phyloP scores from a whole-genome alignment of 2,113 vertebrate species.

The Anser brachyrhynchus region DNA sequence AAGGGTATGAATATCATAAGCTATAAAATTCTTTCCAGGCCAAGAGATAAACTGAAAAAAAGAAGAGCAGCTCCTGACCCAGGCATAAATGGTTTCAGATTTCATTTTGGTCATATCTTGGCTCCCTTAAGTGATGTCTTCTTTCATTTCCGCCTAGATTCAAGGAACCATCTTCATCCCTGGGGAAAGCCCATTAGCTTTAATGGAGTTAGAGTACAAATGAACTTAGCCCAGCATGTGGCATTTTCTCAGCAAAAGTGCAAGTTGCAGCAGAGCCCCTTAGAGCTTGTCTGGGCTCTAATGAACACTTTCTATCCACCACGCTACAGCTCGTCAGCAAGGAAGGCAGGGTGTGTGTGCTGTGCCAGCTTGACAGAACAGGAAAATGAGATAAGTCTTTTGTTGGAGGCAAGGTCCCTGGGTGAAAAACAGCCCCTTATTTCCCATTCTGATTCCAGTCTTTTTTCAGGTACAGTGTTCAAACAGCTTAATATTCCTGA shows the following conservation, averaged over 20 bases:
- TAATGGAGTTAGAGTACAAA: constrained; percentile 24
- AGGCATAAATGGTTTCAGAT: background rate
- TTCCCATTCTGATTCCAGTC: background rate
- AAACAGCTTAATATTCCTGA: background rate
- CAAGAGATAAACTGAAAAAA: background rate
- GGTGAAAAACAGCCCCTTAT: background rate
- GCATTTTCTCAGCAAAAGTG: constrained; percentile 27
- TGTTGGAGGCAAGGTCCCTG: background rate
- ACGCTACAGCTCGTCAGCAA: rapidly evolving
- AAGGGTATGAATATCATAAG: background rate
- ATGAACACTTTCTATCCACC: background rate
- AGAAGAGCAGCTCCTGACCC: background rate
- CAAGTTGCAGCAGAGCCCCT: background rate
- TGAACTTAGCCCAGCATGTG: constrained; percentile 32
- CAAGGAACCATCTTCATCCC: background rate
- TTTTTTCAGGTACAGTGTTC: background rate
- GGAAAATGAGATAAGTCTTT: background rate
- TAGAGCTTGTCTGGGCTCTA: background rate
- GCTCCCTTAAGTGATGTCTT: background rate
- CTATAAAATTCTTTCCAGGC: background rate
- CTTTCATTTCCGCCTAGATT: constrained; percentile 18
- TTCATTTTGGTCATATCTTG: background rate
- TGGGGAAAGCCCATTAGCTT: constrained; percentile 27
- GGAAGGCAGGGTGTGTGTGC: background rate
- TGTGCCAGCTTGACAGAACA: background rate